phyloP scores from a whole-genome alignment of 2,797 vertebrate genomes.

The Octomys mimax region DNA sequence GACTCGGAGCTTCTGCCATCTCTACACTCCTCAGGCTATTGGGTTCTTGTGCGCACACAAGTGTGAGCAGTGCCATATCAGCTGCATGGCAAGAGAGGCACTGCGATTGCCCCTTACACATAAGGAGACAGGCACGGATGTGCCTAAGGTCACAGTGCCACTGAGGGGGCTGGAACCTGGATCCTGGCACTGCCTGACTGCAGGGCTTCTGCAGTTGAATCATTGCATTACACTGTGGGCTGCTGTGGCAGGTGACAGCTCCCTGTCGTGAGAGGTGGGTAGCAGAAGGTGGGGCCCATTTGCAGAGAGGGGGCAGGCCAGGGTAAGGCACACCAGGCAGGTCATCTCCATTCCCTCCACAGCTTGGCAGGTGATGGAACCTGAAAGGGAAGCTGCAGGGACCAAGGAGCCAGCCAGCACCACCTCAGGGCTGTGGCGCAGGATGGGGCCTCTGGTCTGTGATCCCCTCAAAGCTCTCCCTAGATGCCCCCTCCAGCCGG shows the following conservation, averaged over 20 bases:
- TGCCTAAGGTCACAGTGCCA: neutral
- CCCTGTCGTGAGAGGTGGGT: neutral
- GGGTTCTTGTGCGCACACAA: accelerated
- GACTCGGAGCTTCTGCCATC: neutral
- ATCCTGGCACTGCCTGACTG: neutral
- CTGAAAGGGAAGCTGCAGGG: neutral
- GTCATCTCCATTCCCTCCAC: too few species aligned
- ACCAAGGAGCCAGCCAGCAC: neutral
- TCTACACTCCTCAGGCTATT: neutral
- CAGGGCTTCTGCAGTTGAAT: neutral
- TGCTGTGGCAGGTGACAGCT: neutral
- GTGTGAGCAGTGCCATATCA: neutral
- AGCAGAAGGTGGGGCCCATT: neutral
- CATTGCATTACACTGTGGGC: too few species aligned
- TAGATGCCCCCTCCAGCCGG: neutral
- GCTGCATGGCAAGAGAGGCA: neutral
- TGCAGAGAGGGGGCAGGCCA: neutral
- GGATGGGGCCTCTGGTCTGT: neutral
- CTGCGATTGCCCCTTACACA: neutral
- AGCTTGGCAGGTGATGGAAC: neutral
- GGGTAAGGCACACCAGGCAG: neutral
- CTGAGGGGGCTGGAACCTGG: neutral
- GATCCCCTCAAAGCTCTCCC: neutral
- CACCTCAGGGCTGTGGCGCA: neutral
- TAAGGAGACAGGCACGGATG: neutral